A percentile compares a stretch with the other conserved stretches of the same genome.
Conservation (phyloP, 2,888 invertebrate genomes). For the Pantelozetes paolii region DNA sequence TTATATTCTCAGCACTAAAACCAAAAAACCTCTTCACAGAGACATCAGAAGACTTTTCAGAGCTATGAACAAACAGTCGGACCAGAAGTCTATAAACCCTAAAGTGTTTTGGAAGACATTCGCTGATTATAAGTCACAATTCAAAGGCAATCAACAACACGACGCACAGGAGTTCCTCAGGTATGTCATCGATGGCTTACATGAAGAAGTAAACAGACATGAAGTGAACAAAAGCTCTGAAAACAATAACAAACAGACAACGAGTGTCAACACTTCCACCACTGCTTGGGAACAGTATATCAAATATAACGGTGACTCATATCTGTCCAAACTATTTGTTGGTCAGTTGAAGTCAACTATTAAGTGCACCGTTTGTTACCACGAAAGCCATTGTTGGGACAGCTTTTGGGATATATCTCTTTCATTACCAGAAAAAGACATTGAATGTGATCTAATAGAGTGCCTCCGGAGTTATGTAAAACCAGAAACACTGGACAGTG, state of each 20-base stretch:
- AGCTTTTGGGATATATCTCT: slow-evolving; percentile 92
- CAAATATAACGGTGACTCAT: slow-evolving; percentile 42
- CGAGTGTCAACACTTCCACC: slow-evolving; percentile 3
- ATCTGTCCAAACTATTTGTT: slow-evolving; percentile 71
- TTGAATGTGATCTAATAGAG: slow-evolving; percentile 17
- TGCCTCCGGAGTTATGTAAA: slow-evolving; percentile 57
- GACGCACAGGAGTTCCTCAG: slow-evolving; percentile 86
- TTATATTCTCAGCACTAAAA: too few relatives aligned
- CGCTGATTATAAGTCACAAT: not conserved
- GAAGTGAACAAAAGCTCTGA: not conserved
- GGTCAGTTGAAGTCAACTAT: slow-evolving; percentile 88
- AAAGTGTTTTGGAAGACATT: not conserved
- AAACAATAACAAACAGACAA: not conserved
- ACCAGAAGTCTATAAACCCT: not conserved
- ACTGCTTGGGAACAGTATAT: slow-evolving; percentile 41
- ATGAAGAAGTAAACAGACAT: slow-evolving; percentile 81
- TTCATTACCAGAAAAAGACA: slow-evolving; percentile 64
- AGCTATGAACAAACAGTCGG: not conserved
- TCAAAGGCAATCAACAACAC: slow-evolving; percentile 61
- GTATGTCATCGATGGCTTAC: slow-evolving; percentile 80
- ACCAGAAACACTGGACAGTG: slow-evolving; percentile 83
- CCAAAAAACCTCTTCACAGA: not conserved
- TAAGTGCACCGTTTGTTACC: slow-evolving; percentile 79
- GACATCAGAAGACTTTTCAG: not conserved
- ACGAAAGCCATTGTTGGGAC: slow-evolving; percentile 86